phyloP scores from a whole-genome alignment of 1,140 invertebrate genomes.

The Himalopsyche phryganea region DNA sequence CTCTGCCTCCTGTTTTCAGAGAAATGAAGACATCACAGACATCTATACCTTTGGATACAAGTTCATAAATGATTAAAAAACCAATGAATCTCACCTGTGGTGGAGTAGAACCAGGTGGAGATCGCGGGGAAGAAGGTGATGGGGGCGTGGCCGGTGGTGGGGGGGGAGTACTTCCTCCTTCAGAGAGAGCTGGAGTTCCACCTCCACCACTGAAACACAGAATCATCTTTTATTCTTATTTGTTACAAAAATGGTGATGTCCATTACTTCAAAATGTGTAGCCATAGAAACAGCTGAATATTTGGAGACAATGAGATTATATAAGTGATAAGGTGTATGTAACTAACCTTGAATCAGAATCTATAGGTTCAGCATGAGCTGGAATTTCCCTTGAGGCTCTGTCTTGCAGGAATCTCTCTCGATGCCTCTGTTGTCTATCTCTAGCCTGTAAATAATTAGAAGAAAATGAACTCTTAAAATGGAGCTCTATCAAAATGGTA shows the following conservation, averaged over 20 bases:
- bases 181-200: conserved; percentile 24
- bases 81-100: conserved; percentile 24
- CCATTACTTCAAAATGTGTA: too few relatives aligned
- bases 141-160: conserved; percentile 22
- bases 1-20: too few relatives aligned
- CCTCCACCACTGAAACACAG: conserved; percentile 19
- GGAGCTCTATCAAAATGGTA: background rate
- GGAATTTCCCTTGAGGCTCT: conserved; percentile 56
- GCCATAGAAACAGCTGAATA: too few relatives aligned
- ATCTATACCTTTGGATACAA: too few relatives aligned
- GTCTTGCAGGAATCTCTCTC: conserved; percentile 48
- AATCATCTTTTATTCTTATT: too few relatives aligned
- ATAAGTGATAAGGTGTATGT: too few relatives aligned
- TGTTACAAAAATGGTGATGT: too few relatives aligned
- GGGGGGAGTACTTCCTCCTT: conserved; percentile 29
- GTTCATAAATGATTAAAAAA: too few relatives aligned
- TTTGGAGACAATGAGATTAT: too few relatives aligned
- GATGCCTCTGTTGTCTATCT: conserved; percentile 40
- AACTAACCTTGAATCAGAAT: conserved; percentile 56
- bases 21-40: too few relatives aligned
- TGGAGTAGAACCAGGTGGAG: conserved; percentile 21
- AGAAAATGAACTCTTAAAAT: background rate
- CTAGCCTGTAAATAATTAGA: conserved; percentile 33
- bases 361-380: conserved; percentile 64
- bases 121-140: conserved; percentile 15